Evolutionary conservation across 1,140 invertebrate genomes (phyloP), one percentile per base, ranked within the genome.

Genomic region (Palaemon carinicauda): DNA sequence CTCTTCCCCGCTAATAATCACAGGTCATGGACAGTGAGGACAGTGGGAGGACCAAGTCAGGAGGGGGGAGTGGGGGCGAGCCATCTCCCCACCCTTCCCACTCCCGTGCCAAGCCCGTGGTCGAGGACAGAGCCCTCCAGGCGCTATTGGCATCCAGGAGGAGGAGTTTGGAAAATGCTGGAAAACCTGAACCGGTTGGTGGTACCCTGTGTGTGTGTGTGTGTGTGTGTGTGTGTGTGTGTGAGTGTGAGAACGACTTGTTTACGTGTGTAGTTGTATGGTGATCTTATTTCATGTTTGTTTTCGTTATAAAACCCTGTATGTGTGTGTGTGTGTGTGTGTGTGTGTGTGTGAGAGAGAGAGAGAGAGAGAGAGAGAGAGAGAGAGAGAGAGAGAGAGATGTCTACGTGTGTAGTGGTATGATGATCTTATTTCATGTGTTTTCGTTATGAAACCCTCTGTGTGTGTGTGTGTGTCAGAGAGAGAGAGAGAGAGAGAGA

Each of bases 151-250:
- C 83, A 21, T 77, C 83, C 65, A 24, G 83, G 2, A 27, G 83
- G n/a, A 80, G 83, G 83, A 86, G 83, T 54, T 77, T 86, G 24
- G 83, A 86, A 78, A 86, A 86, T 41, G 83, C 83, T 86, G 83
- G 83, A 60, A 86, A 86, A 54, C 29, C 83, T 19, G 83, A 86
- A 78, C 83, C 83, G 83, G 83, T 86, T 86, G 83, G 83, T 86
- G 83, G 73, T 50, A 50, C 24, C 41, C 41, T 77, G 51, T 78
- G 50, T 56, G 65, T 51, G 80, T 80, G 80, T 51, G 65, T 65
- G 29, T 73, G 80, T 27, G 69, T 52, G 41, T 31, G 77, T 24
- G 7, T 79, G 51, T 33, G 52, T 79, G 50, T 79, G 77, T 54
- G 52, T 56, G 77, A 56, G 77, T 31, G 52, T 14, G 52, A 19